Conservation (phyloP, 2,113 vertebrate genomes). For the Perognathus longimembris region DNA sequence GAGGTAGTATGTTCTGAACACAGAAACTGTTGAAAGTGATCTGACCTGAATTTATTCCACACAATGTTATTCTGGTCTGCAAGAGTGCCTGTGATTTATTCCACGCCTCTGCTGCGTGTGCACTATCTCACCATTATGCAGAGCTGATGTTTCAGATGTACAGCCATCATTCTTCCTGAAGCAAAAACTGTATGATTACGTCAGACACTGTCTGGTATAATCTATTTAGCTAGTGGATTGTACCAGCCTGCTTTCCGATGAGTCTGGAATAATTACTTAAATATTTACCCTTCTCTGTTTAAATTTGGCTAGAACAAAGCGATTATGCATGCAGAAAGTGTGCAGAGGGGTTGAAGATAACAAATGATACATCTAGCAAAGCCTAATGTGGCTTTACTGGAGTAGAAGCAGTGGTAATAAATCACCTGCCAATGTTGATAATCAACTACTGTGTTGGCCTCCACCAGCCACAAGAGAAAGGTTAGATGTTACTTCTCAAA, state of each 20-base stretch:
- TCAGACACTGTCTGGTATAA: constrained; percentile 78
- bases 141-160: constrained; percentile 74
- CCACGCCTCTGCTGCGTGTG: constrained; percentile 67
- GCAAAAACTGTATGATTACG: constrained; percentile 73
- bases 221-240: constrained; percentile 76
- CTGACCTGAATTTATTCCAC: constrained; percentile 78
- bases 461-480: constrained; percentile 87
- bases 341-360: constrained; percentile 85
- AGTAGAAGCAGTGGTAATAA: constrained; percentile 90
- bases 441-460: constrained; percentile 89
- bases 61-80: constrained; percentile 73
- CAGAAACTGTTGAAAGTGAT: constrained; percentile 69
- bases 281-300: constrained; percentile 85
- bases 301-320: constrained; percentile 74
- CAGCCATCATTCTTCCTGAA: constrained; percentile 76
- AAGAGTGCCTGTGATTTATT: constrained; percentile 81
- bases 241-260: constrained; percentile 76
- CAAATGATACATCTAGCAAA: constrained; percentile 87
- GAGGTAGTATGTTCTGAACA: constrained; percentile 74
- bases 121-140: constrained; percentile 77
- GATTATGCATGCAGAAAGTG: constrained; percentile 88
- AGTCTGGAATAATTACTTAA: constrained; percentile 84
- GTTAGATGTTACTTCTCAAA: constrained; percentile 90
- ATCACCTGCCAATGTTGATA: constrained; percentile 90
- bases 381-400: constrained; percentile 90